Base-by-base conservation (phyloP, 2,797 vertebrate species). In the Pseudopleuronectes americanus region DNA sequence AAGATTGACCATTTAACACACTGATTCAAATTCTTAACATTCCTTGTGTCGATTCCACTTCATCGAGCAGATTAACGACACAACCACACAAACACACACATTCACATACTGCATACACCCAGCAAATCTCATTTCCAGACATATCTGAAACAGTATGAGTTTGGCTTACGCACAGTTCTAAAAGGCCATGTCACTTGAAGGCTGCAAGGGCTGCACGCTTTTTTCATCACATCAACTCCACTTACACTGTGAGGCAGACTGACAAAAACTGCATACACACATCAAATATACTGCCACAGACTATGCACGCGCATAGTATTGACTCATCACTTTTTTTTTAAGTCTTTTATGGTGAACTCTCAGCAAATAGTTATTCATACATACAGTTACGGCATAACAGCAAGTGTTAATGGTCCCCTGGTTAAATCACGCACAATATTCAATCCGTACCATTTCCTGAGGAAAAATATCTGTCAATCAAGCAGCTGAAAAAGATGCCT, bases 111-210 rank as follows among this genome's bases (percentile, higher is more conserved):
- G 31, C 31, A 33, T 33, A 33, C 9, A 33, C 31, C 9, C 31
- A 7, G 54, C 14, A 78, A 67, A 73, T 68, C 68, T 24, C 14
- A 23, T 68, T 74, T 71, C 28, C 64, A 80, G 68, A 43, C 41
- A 43, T 14, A 16, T 14, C 41, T 17, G 41, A 43, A 17, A 63
- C 60, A 1, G 60, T 53, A 63, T 78, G 65, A 81, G 53, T 54
- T 71, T 54, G 78, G 65, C 74, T 75, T 74, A 67, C 28, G 47
- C 52, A 64, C n/a, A 5, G 68, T 68, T 79, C 66, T 74, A 66
- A 84, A 74, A 77, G 71, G 58, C 74, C 76, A 74, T 73, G 68
- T 60, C 60, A n/a, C 21, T 64, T 77, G 83, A 81, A 81, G 36
- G 36, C 36, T 38, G 36, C 12, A 13, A 38, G 36, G 79, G 77